Evolutionary conservation across 1,140 invertebrate species (phyloP), one percentile per base, ranked within the genome.

Genomic region (Caerostris darwini): DNA sequence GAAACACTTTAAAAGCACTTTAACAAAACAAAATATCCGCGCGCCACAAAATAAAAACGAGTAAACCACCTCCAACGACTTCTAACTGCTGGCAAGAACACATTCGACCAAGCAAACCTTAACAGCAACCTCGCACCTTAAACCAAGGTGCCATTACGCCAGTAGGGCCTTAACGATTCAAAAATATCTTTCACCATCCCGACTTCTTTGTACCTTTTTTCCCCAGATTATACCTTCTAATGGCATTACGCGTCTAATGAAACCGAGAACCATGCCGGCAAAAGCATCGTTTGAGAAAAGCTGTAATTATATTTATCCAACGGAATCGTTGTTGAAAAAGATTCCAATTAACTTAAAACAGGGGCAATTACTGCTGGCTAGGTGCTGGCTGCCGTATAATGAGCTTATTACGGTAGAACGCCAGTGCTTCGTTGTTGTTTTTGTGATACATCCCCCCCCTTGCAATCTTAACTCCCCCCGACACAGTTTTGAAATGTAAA

Each of bases 331-430:
- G 69, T 94, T 90, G 93, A 94, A 94, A 94, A 94, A 94, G 93
- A 90, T 94, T 94, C 93, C 93, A 94, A 94, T 94, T 94, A 94
- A 94, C 93, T 94, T 94, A 94, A 94, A 94, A 94, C 93, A 90
- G 93, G 86, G 88, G 93, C 93, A 94, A 94, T 94, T 94, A 94
- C 93, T 88, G 67, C 67, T 90, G 59, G 53, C 57, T 69, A 90
- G 93, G 87, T 90, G 87, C 87, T 83, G 93, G 34, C 7, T 61
- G 19, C 34, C 50, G 85, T 90, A 94, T 94, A 94, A 94, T 94
- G 93, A 94, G 93, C 93, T 94, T 94, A 94, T 90, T 94, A 94
- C 85, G 67, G 58, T 83, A 92, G 83, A 83, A 92, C 92, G 85
- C 85, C 69, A n/a, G 58, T 71, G 81, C 81, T 85, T n/a, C 87